Conservation (phyloP, 2,888 invertebrate genomes). For the Phyllotreta striolata region DNA sequence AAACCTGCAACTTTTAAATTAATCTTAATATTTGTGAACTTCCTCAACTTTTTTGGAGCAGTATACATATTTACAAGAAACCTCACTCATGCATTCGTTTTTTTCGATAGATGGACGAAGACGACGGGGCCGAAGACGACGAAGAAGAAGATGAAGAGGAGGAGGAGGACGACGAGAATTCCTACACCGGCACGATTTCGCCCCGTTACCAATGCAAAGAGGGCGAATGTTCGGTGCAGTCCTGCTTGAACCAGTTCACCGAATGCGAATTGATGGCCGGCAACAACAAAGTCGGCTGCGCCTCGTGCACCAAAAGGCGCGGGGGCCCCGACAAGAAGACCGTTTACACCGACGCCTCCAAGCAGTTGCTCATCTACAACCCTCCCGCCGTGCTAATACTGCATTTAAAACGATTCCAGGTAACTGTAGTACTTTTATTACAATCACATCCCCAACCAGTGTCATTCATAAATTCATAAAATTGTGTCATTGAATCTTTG, state of each 20-base stretch:
- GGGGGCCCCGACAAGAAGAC: constrained; percentile 76
- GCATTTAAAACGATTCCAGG: constrained; percentile 95
- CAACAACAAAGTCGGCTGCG: constrained; percentile 91
- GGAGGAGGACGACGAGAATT: constrained; percentile 45
- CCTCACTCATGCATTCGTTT: background rate
- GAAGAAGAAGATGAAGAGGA: constrained; percentile 55
- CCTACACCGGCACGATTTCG: constrained; percentile 59
- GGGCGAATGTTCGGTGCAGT: constrained; percentile 84
- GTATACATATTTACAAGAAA: no score
- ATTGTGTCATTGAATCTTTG: background rate
- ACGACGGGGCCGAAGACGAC: constrained; percentile 48
- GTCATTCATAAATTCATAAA: background rate
- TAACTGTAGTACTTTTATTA: constrained; percentile 54
- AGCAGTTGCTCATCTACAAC: constrained; percentile 85
- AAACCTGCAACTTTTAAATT: no score
- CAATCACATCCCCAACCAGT: background rate
- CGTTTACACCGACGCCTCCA: constrained; percentile 82
- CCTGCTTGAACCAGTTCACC: constrained; percentile 93
- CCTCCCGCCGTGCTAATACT: constrained; percentile 94
- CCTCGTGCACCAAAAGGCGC: constrained; percentile 82
- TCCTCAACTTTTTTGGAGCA: no score
- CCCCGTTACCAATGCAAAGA: constrained; percentile 77
- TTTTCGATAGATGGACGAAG: constrained; percentile 56
- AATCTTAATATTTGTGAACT: no score
- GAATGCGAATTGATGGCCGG: constrained; percentile 89